A percentile compares a stretch with the other conserved stretches of the same genome.
phyloP scores from a whole-genome alignment of 1,140 invertebrate genomes.

The Procambarus virginalis region DNA sequence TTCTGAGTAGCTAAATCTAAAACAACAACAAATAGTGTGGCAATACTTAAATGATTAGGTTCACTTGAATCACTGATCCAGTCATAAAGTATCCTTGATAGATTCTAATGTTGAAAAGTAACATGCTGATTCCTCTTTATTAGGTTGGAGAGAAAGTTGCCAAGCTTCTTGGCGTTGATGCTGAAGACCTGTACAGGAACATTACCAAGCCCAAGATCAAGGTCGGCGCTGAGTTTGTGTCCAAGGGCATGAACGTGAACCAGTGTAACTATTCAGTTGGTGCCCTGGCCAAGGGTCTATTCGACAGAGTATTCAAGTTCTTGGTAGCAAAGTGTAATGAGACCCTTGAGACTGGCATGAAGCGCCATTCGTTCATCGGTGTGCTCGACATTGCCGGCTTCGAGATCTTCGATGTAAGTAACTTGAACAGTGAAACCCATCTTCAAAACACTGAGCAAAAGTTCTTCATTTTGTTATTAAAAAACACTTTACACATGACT shows the following conservation, averaged over 20 bases:
- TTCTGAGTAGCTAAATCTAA: not conserved
- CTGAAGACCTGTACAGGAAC: constrained; percentile 26
- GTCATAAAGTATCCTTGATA: not conserved
- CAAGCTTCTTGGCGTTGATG: constrained; percentile 11
- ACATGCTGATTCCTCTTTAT: constrained; percentile 1
- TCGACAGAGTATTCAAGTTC: not conserved
- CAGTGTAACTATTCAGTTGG: constrained; percentile 13
- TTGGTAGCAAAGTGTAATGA: not conserved
- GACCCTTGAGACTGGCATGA: constrained; percentile 20
- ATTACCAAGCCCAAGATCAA: constrained; percentile 45
- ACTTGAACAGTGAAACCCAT: constrained; percentile 74
- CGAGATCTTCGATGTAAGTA: constrained; percentile 66
- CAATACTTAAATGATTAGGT: not conserved
- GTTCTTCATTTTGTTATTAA: too few species aligned
- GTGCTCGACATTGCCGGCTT: constrained; percentile 32
- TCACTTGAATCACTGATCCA: not conserved
- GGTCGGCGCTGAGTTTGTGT: constrained; percentile 35
- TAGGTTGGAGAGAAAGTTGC: constrained; percentile 5
- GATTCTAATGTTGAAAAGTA: not conserved
- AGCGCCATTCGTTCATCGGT: constrained; percentile 67
- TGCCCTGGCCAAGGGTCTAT: constrained; percentile 32
- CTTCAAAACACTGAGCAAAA: too few species aligned
- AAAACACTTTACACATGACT: not conserved
- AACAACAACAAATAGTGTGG: not conserved
- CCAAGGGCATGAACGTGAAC: constrained; percentile 29